phyloP scores from a whole-genome alignment of 2,797 vertebrate genomes.

The Knipowitschia caucasica region DNA sequence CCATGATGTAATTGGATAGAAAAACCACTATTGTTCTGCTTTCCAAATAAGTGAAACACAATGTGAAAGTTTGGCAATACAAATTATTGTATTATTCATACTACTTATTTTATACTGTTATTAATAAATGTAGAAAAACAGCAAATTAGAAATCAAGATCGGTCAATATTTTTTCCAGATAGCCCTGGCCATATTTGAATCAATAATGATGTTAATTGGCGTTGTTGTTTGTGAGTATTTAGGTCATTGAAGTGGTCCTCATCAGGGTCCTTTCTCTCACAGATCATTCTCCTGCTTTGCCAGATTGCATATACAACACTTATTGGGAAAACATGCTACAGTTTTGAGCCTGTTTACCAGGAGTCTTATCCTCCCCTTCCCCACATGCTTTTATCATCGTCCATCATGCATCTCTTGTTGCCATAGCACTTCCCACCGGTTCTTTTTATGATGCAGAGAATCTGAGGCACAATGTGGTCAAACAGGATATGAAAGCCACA shows the following conservation, averaged over 20 bases:
- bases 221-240: background rate
- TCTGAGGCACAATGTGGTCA: conserved; percentile 28
- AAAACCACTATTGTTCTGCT: no score
- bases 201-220: no score
- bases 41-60: no score
- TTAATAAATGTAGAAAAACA: no score
- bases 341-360: conserved; percentile 24
- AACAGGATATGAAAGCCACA: background rate
- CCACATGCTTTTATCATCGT: conserved; percentile 39
- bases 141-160: no score
- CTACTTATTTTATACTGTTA: no score
- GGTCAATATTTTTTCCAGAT: no score
- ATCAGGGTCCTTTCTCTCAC: conserved; percentile 9
- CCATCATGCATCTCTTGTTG: conserved; percentile 22
- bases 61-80: no score
- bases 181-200: no score
- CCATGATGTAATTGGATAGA: no score
- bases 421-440: conserved; percentile 12
- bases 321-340: conserved; percentile 38
- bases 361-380: conserved; percentile 29
- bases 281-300: conserved; percentile 39
- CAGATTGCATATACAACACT: conserved; percentile 34
- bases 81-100: no score
- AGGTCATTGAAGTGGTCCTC: conserved; percentile 1
- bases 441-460: conserved; percentile 19